phyloP scores from a whole-genome alignment of 2,888 invertebrate species.

The Hyposoter dolosus region DNA sequence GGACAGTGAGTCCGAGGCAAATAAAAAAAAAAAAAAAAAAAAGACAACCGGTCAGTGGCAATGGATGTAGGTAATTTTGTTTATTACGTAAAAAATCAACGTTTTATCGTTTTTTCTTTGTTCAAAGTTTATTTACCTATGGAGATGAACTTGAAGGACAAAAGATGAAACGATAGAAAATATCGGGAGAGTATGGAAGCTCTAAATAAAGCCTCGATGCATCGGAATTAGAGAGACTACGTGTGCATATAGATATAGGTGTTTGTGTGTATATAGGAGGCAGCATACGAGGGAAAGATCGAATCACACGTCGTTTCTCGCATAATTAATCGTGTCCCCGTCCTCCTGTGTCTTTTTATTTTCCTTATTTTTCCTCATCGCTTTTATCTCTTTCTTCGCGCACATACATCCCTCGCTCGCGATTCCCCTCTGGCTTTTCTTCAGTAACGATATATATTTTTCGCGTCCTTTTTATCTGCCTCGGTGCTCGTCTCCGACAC shows the following conservation, averaged over 20 bases:
- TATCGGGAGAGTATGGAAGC: slow-evolving; percentile 17
- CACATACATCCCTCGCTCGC: slow-evolving; percentile 16
- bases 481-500: slow-evolving; percentile 5
- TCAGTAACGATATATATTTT: slow-evolving; percentile 11
- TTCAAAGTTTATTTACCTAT: background rate
- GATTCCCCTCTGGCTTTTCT: slow-evolving; percentile 28
- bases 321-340: slow-evolving; percentile 74
- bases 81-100: background rate
- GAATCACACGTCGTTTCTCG: slow-evolving; percentile 73
- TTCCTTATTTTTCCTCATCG: slow-evolving; percentile 51
- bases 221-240: slow-evolving; percentile 27
- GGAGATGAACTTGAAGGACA: slow-evolving; percentile 8
- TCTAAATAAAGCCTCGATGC: slow-evolving; percentile 33
- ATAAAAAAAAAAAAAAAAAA: background rate
- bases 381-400: slow-evolving; percentile 32
- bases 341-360: slow-evolving; percentile 54
- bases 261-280: slow-evolving; percentile 39
- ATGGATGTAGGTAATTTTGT: slow-evolving; percentile 47
- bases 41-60: slow-evolving; percentile 56
- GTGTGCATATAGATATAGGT: background rate
- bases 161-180: slow-evolving; percentile 24
- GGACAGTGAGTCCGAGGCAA: background rate
- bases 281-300: slow-evolving; percentile 58
- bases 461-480: slow-evolving; percentile 3
- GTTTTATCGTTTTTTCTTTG: background rate